These are phyloP conservation scores for Myrmophylax atrothorax DNA, from an alignment of 2,113 vertebrate genomes.

Conservation along the genomic window DNA sequence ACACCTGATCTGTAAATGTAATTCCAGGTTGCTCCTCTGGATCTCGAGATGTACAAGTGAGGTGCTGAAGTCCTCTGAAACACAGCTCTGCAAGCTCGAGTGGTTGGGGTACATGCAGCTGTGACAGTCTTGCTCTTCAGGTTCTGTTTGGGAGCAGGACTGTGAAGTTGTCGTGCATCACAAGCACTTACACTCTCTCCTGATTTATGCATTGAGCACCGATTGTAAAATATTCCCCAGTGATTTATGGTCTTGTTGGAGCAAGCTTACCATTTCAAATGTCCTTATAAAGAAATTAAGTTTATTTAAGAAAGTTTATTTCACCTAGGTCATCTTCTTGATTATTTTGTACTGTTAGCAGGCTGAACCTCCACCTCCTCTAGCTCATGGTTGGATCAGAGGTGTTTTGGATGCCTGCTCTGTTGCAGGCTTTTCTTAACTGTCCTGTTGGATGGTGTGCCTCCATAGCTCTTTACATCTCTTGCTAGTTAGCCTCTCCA, in stretches of 20 bases:
- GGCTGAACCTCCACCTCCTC: neutral
- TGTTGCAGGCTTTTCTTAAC: neutral
- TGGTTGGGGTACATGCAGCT: neutral
- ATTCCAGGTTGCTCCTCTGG: fast-evolving
- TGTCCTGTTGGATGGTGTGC: neutral
- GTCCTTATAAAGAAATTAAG: neutral
- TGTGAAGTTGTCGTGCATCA: neutral
- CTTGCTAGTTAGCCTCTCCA: neutral
- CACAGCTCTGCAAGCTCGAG: fast-evolving
- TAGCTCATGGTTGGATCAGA: neutral
- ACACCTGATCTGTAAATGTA: neutral
- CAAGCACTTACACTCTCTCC: neutral
- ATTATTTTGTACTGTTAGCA: neutral
- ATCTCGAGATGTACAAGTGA: fast-evolving
- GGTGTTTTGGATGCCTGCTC: neutral
- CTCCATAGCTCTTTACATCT: neutral
- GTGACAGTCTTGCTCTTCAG: fast-evolving
- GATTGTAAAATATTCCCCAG: neutral
- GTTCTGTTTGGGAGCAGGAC: neutral
- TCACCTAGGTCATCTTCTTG: neutral
- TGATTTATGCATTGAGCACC: neutral
- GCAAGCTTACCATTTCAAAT: neutral
- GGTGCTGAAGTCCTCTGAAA: neutral
- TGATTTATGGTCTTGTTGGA: neutral
- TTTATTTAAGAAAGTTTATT: neutral